A percentile compares a stretch with the other conserved stretches of the same genome.
These are phyloP conservation scores for Phaenicophaeus curvirostris DNA, from an alignment of 2,797 vertebrate species.

Conservation along the genomic window DNA sequence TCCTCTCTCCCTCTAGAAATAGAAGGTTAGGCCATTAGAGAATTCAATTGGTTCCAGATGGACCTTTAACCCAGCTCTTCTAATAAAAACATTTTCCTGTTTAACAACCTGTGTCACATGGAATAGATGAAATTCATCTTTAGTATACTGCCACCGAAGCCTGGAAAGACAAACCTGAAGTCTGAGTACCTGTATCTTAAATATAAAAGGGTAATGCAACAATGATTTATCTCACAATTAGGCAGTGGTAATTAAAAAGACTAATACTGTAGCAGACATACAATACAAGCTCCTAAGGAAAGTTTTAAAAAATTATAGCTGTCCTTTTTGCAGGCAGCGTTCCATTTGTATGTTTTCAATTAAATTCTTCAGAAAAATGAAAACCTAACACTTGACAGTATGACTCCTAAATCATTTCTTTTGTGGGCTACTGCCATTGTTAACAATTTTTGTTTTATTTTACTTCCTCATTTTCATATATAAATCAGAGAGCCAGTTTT, in stretches of 20 bases:
- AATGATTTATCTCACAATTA: slow-evolving; percentile 4
- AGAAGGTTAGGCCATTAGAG: slow-evolving; percentile 45
- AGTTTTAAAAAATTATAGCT: not conserved
- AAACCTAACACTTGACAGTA: not conserved
- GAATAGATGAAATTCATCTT: slow-evolving; percentile 53
- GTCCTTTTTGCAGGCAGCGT: not conserved
- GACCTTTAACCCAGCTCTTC: slow-evolving; percentile 51
- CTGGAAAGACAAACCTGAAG: not conserved
- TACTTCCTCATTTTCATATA: not conserved
- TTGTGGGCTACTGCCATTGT: not conserved
- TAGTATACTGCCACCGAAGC: not conserved
- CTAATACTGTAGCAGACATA: not conserved
- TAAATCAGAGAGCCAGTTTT: not conserved
- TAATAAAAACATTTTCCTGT: slow-evolving; percentile 67
- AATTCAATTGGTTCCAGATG: slow-evolving; percentile 63
- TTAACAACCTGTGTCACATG: slow-evolving; percentile 58
- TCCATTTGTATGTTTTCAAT: not conserved
- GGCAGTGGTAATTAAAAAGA: slow-evolving; percentile 6
- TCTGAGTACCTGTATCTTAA: not conserved
- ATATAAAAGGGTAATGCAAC: not conserved
- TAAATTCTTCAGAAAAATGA: not conserved
- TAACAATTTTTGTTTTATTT: not conserved
- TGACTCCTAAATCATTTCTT: not conserved
- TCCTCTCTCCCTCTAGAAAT: slow-evolving; percentile 46
- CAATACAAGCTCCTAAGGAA: not conserved